These are phyloP conservation scores for Spondyliosoma cantharus DNA, from an alignment of 2,797 vertebrate species.

Conservation along the genomic window DNA sequence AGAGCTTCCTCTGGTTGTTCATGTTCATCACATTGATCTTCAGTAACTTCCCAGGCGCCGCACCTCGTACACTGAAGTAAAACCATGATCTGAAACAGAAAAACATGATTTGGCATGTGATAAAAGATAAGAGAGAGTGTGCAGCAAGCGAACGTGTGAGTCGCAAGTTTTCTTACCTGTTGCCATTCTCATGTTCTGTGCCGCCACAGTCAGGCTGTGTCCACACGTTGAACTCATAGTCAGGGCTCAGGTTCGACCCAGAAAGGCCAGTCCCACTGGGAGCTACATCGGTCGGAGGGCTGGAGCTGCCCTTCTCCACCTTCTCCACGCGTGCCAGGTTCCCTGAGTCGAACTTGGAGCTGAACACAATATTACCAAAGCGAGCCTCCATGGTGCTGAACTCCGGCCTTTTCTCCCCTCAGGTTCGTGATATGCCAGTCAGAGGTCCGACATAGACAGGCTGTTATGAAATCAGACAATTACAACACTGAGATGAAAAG, in stretches of 20 bases:
- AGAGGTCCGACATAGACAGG: conserved; percentile 38
- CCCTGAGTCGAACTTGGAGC: conserved; percentile 95
- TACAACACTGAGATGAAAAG: background rate
- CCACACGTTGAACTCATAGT: conserved; percentile 96
- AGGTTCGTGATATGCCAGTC: conserved; percentile 29
- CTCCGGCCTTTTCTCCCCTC: conserved; percentile 33
- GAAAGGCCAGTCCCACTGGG: conserved; percentile 56
- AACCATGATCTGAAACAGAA: conserved; percentile 92
- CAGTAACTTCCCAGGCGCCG: conserved; percentile 89
- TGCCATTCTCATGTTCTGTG: conserved; percentile 94
- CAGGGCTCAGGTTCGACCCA: conserved; percentile 73
- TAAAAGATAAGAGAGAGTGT: background rate
- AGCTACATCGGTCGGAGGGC: conserved; percentile 74
- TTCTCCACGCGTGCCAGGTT: conserved; percentile 93
- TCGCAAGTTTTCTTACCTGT: conserved; percentile 82
- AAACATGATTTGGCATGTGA: background rate
- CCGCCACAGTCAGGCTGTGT: conserved; percentile 93
- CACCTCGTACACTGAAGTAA: conserved; percentile 93
- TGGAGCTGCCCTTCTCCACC: conserved; percentile 80
- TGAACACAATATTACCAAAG: conserved; percentile 93
- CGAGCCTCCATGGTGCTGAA: conserved; percentile 88
- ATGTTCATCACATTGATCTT: conserved; percentile 98
- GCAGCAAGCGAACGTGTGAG: background rate
- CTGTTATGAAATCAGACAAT: conserved; percentile 29
- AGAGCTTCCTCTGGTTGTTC: conserved; percentile 98